These are phyloP conservation scores for Rafetus swinhoei DNA, from an alignment of 2,113 vertebrate genomes.

Conservation along the genomic window DNA sequence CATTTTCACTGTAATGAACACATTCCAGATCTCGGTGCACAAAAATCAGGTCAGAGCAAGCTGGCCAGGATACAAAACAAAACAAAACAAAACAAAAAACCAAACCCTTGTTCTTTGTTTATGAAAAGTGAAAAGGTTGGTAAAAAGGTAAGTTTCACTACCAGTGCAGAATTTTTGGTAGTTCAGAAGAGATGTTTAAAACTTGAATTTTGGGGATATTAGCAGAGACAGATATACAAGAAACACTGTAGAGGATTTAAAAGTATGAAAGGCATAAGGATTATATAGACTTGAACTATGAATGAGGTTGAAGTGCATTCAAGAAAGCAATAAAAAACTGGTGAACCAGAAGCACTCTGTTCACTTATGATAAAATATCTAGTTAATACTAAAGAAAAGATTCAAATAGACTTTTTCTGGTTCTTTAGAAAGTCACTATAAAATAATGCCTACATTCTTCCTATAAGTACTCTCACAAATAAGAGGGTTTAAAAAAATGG, in stretches of 20 bases:
- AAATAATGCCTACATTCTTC: slow-evolving; percentile 76
- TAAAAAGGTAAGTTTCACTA: slow-evolving; percentile 42
- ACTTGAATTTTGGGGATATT: slow-evolving; percentile 36
- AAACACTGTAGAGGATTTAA: slow-evolving; percentile 71
- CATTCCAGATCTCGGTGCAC: neutral
- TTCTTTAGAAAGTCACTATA: slow-evolving; percentile 76
- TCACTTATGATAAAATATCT: slow-evolving; percentile 83
- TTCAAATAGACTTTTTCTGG: slow-evolving; percentile 75
- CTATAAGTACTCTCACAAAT: slow-evolving; percentile 73
- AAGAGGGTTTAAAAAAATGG: slow-evolving; percentile 61
- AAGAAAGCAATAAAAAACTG: slow-evolving; percentile 77
- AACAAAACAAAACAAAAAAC: too few species aligned
- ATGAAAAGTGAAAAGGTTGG: neutral
- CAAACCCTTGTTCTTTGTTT: neutral
- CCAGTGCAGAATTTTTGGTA: slow-evolving; percentile 37
- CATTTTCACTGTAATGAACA: neutral
- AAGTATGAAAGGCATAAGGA: slow-evolving; percentile 74
- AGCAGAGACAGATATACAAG: slow-evolving; percentile 58
- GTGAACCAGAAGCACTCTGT: slow-evolving; percentile 78
- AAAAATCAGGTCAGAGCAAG: fast-evolving
- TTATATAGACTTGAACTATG: slow-evolving; percentile 75
- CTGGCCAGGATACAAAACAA: neutral
- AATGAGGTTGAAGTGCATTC: slow-evolving; percentile 77
- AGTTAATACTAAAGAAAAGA: slow-evolving; percentile 81
- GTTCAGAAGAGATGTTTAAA: slow-evolving; percentile 6